These are phyloP conservation scores for Antidorcas marsupialis DNA, from an alignment of 2,113 vertebrate species.

Conservation along the genomic window DNA sequence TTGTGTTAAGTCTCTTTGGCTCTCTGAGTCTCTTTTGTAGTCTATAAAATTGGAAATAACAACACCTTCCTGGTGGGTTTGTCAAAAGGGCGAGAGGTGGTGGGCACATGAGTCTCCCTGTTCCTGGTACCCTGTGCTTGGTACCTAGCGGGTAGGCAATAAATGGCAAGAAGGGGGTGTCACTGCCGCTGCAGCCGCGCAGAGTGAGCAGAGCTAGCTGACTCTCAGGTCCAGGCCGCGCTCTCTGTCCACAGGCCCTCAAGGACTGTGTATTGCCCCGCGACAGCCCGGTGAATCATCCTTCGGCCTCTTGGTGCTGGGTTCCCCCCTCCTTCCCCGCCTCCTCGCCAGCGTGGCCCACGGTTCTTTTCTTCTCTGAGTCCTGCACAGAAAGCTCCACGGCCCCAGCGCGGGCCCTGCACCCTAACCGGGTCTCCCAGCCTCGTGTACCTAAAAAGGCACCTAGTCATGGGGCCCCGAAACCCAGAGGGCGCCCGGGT, in stretches of 20 bases:
- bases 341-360: not conserved
- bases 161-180: not conserved
- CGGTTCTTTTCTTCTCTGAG: not conserved
- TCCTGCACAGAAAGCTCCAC: not conserved
- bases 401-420: rapidly evolving
- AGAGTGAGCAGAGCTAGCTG: not conserved
- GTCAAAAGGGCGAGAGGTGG: not conserved
- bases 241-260: not conserved
- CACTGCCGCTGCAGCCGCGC: rapidly evolving
- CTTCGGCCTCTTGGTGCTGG: not conserved
- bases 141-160: not conserved
- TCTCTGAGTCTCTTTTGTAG: not conserved
- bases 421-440: not conserved
- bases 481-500: not conserved
- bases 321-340: not conserved
- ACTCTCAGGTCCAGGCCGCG: not conserved
- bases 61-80: not conserved
- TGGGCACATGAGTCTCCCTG: not conserved
- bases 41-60: not conserved
- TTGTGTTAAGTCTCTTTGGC: not conserved
- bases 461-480: rapidly evolving
- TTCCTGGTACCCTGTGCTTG: too few species aligned
- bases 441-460: not conserved
- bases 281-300: not conserved
- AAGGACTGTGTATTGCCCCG: not conserved